These are phyloP conservation scores for Bradynema listronoti DNA, from an alignment of 1,140 invertebrate species.

Conservation along the genomic window DNA sequence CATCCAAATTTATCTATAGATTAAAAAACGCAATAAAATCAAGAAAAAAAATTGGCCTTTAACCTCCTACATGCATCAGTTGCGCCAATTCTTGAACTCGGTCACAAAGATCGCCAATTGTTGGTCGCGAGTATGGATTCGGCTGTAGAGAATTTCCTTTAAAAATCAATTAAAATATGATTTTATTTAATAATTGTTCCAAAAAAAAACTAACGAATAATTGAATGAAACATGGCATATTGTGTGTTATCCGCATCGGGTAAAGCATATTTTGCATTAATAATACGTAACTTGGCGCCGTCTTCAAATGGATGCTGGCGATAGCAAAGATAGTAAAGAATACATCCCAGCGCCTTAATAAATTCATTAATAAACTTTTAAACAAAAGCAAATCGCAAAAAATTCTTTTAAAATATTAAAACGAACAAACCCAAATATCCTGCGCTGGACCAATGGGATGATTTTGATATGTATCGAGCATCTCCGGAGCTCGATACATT, in stretches of 20 bases:
- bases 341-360: constrained; percentile 76
- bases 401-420: neutral
- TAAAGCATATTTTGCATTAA: constrained; percentile 87
- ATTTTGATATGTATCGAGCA: constrained; percentile 95
- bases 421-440: constrained; percentile 74
- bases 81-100: constrained; percentile 69
- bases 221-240: constrained; percentile 77
- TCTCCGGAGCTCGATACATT: constrained; percentile 78
- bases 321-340: constrained; percentile 84
- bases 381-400: neutral
- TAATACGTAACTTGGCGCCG: constrained; percentile 81
- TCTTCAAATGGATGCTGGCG: constrained; percentile 94
- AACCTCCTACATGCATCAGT: no score
- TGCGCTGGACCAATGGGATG: constrained; percentile 75
- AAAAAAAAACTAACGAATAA: constrained; percentile 69
- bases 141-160: constrained; percentile 63
- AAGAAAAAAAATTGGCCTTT: no score
- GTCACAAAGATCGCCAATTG: constrained; percentile 73
- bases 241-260: constrained; percentile 72
- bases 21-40: no score
- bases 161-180: constrained; percentile 1
- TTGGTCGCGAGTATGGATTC: constrained; percentile 72
- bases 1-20: no score
- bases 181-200: neutral
- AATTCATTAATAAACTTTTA: neutral